Conservation (phyloP, 2,113 vertebrate species). For the Elachura formosa region DNA sequence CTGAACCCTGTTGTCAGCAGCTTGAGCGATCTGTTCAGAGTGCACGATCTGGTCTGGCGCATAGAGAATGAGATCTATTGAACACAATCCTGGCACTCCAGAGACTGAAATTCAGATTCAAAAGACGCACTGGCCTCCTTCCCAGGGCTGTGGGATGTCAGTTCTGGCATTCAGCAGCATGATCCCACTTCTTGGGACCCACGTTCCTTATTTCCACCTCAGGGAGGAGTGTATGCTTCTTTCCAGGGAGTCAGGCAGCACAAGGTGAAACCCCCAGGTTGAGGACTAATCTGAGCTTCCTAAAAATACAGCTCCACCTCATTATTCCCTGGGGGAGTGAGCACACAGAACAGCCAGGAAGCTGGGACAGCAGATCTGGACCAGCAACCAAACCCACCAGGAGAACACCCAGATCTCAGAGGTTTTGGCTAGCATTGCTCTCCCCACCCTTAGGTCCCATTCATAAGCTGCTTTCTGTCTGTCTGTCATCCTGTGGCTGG, state of each 20-base stretch:
- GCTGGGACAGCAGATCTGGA: neutral
- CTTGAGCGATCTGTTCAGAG: neutral
- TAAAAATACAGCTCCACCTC: neutral
- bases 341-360: neutral
- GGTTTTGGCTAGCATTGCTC: neutral
- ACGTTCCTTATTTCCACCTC: neutral
- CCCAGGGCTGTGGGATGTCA: neutral
- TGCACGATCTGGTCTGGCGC: neutral
- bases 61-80: conserved; percentile 1
- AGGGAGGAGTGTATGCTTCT: neutral
- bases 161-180: neutral
- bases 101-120: neutral
- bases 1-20: conserved; percentile 34
- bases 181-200: neutral
- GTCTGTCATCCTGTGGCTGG: neutral
- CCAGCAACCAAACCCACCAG: neutral
- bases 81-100: neutral
- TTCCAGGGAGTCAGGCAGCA: neutral
- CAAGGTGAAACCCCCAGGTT: neutral
- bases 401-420: neutral
- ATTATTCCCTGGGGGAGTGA: rapidly evolving
- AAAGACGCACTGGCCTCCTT: neutral
- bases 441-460: neutral
- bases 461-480: neutral
- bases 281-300: neutral